These are phyloP conservation scores for Molossus alvarezi DNA, from an alignment of 2,797 vertebrate species.

Conservation along the genomic window DNA sequence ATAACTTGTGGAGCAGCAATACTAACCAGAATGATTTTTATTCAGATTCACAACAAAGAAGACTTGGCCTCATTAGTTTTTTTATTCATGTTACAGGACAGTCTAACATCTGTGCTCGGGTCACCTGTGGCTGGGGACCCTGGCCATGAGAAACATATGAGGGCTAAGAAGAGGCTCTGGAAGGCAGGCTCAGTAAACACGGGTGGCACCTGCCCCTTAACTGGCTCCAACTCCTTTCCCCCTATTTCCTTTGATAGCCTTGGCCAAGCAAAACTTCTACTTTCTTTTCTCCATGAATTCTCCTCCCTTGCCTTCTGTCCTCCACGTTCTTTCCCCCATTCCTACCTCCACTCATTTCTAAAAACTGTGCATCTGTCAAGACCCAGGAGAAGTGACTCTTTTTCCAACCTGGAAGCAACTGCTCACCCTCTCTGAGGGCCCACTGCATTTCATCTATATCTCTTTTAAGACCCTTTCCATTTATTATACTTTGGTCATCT, in stretches of 20 bases:
- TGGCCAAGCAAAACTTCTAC: not conserved
- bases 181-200: not conserved
- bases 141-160: not conserved
- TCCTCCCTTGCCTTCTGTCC: not conserved
- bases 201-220: not conserved
- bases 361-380: not conserved
- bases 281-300: not conserved
- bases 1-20: not conserved
- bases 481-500: not conserved
- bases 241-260: not conserved
- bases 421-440: not conserved
- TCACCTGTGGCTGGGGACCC: not conserved
- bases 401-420: not conserved
- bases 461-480: not conserved
- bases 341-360: not conserved
- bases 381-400: not conserved
- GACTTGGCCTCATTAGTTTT: not conserved
- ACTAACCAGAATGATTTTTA: not conserved
- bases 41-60: not conserved
- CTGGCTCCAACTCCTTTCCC: not conserved
- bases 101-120: not conserved
- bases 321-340: not conserved
- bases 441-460: not conserved
- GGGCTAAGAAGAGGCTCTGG: not conserved
- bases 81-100: not conserved